Evolutionary conservation across 2,888 invertebrate species (phyloP).

Genomic region (Ceramica pisi): DNA sequence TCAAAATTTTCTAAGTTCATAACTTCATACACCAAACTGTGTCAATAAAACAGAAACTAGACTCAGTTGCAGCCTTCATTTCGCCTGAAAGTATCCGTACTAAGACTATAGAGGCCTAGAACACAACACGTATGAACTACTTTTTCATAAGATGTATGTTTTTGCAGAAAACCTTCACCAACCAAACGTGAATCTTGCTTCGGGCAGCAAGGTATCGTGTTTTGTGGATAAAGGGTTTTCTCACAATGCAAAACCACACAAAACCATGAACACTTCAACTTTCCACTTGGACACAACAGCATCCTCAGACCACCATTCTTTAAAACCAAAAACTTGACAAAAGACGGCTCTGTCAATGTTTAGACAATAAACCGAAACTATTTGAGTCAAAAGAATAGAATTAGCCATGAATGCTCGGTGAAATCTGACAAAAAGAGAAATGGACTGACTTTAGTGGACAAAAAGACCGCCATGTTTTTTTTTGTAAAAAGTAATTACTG

Average conservation of each 20-base stretch:
- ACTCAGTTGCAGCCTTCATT: too few relatives aligned
- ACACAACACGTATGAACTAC: too few relatives aligned
- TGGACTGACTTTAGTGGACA: constrained; percentile 34
- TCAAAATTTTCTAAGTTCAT: too few relatives aligned
- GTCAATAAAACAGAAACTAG: too few relatives aligned
- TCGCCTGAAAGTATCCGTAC: too few relatives aligned
- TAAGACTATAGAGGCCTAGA: too few relatives aligned
- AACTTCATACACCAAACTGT: too few relatives aligned
- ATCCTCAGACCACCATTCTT: neutral
- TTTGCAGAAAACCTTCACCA: too few relatives aligned
- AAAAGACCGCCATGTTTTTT: constrained; percentile 56
- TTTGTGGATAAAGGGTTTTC: too few relatives aligned
- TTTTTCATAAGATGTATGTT: too few relatives aligned
- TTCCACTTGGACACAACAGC: neutral
- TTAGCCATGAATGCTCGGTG: constrained; percentile 57
- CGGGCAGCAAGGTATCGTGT: too few relatives aligned
- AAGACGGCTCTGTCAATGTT: constrained; percentile 15
- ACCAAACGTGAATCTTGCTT: too few relatives aligned
- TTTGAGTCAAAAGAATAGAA: constrained; percentile 48
- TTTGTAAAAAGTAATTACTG: constrained; percentile 69
- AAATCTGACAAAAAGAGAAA: constrained; percentile 65
- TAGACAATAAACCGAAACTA: constrained; percentile 29
- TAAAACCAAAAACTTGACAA: constrained; percentile 29
- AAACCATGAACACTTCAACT: neutral
- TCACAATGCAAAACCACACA: neutral